Evolutionary conservation across 2,797 vertebrate species (phyloP).

Genomic region (Siniperca undulata): DNA sequence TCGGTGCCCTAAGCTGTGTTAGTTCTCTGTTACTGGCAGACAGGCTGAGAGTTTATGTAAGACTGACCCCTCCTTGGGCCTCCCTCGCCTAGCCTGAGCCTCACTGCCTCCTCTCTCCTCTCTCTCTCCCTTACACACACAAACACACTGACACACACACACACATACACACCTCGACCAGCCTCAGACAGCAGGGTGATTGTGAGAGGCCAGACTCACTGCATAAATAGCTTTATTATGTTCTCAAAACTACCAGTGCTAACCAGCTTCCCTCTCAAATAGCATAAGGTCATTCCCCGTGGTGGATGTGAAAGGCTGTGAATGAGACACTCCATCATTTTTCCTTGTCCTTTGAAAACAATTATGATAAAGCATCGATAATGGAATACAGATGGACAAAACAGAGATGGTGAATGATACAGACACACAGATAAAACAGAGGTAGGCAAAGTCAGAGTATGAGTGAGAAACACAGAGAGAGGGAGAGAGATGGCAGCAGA

Average conservation of each 20-base stretch:
- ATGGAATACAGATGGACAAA: constrained; percentile 61
- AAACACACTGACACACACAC: constrained; percentile 49
- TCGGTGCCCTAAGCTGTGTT: constrained; percentile 75
- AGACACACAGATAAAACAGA: constrained; percentile 60
- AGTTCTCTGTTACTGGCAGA: constrained; percentile 78
- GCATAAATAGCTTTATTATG: constrained; percentile 88
- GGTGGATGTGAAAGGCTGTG: constrained; percentile 63
- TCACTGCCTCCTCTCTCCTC: constrained; percentile 71
- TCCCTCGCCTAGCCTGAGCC: constrained; percentile 78
- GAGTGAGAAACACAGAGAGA: constrained; percentile 20
- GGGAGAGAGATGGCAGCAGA: constrained; percentile 69
- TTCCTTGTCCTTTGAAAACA: constrained; percentile 58
- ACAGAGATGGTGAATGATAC: constrained; percentile 48
- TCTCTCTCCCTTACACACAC: constrained; percentile 61
- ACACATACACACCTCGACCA: constrained; percentile 71
- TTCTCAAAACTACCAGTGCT: constrained; percentile 81
- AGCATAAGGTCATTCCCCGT: constrained; percentile 78
- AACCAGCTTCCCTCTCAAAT: constrained; percentile 81
- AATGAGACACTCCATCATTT: constrained; percentile 63
- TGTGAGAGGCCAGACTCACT: constrained; percentile 84
- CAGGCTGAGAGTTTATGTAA: constrained; percentile 84
- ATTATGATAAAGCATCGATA: constrained; percentile 68
- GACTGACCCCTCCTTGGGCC: constrained; percentile 81
- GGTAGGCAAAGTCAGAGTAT: constrained; percentile 37
- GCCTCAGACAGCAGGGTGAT: constrained; percentile 83